Conservation (phyloP, 37 sponge, comb jelly and placozoan species). For the Crambe crambe region DNA sequence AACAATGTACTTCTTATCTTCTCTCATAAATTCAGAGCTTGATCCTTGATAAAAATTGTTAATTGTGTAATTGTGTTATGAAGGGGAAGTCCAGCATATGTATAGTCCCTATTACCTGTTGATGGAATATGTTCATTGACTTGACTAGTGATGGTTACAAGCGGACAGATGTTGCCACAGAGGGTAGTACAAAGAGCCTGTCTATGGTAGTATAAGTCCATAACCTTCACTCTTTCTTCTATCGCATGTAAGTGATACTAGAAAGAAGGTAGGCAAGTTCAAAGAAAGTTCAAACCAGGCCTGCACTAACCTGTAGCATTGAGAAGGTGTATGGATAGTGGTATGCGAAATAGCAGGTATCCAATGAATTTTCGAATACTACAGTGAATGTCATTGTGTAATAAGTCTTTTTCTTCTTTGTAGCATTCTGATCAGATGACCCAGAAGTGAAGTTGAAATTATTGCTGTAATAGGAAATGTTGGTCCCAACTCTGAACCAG, state of each 20-base stretch:
- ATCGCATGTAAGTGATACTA: background rate
- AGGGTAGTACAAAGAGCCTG: slow-evolving; percentile 69
- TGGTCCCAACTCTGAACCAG: slow-evolving; percentile 66
- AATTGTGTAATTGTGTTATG: background rate
- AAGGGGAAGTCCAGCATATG: background rate
- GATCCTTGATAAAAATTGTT: background rate
- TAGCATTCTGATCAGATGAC: background rate
- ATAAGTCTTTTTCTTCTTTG: slow-evolving; percentile 5
- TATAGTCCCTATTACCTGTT: background rate
- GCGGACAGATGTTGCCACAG: slow-evolving; percentile 76
- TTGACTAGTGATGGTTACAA: slow-evolving; percentile 72
- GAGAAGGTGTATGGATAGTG: slow-evolving; percentile 87
- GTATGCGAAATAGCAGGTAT: slow-evolving; percentile 84
- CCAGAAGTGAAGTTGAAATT: slow-evolving; percentile 11
- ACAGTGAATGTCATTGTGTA: slow-evolving; percentile 75
- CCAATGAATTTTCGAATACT: slow-evolving; percentile 57
- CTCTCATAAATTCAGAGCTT: slow-evolving; percentile 53
- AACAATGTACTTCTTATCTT: slow-evolving; percentile 1
- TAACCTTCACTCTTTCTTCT: background rate
- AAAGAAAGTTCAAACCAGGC: background rate
- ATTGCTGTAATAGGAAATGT: slow-evolving; percentile 77
- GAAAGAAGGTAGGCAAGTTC: background rate
- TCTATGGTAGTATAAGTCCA: background rate
- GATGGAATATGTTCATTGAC: background rate
- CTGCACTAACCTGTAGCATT: slow-evolving; percentile 29